Evolutionary conservation across 2,888 invertebrate genomes (phyloP).

Genomic region (Nematopogon swammerdamellus): DNA sequence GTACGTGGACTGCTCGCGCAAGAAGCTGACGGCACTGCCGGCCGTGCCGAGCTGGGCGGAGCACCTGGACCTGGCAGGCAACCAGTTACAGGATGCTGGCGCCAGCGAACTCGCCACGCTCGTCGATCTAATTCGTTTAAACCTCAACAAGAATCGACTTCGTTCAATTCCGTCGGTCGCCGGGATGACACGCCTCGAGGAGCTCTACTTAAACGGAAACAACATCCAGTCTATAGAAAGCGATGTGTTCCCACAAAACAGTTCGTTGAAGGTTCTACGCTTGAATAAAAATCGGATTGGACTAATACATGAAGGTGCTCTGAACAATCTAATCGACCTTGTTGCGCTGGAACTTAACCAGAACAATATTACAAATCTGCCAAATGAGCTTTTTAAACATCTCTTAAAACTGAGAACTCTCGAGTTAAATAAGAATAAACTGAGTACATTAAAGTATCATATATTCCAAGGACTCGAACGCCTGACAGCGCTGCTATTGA

Average conservation of each 20-base stretch:
- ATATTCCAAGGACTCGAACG: conserved; percentile 75
- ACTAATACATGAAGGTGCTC: conserved; percentile 65
- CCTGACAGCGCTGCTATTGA: conserved; percentile 72
- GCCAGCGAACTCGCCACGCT: conserved; percentile 33
- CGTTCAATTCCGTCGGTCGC: conserved; percentile 54
- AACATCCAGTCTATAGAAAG: conserved; percentile 52
- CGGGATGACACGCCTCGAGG: conserved; percentile 49
- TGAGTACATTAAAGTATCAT: conserved; percentile 76
- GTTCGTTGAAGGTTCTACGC: conserved; percentile 38
- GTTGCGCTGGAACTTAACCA: conserved; percentile 75
- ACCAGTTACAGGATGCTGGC: conserved; percentile 39
- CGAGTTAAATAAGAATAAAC: conserved; percentile 82
- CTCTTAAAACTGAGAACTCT: conserved; percentile 67
- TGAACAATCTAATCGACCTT: conserved; percentile 69
- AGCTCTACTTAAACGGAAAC: conserved; percentile 64
- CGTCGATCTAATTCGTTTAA: conserved; percentile 32
- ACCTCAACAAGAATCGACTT: conserved; percentile 57
- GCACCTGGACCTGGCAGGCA: conserved; percentile 63
- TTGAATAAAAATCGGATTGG: conserved; percentile 65
- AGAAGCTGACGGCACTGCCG: conserved; percentile 67
- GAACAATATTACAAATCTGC: conserved; percentile 67
- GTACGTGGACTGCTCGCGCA: conserved; percentile 73
- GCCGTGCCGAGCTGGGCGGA: conserved; percentile 74
- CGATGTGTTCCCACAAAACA: conserved; percentile 58
- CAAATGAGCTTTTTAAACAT: conserved; percentile 71